Base-by-base conservation (phyloP, 2,888 invertebrate genomes). In the Nomada lathburiana region DNA sequence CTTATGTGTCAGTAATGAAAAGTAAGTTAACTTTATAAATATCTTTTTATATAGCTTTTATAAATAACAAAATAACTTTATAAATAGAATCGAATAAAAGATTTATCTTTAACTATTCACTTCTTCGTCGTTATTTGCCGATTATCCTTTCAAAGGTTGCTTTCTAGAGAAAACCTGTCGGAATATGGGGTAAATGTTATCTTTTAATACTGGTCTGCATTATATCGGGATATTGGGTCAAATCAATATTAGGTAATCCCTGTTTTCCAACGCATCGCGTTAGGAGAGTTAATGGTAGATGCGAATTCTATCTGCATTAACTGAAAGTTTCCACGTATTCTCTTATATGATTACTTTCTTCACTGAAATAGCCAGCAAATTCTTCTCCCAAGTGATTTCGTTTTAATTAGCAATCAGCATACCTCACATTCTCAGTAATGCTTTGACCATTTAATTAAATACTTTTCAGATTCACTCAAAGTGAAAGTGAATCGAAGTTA, bases 231-330 rank as follows among this genome's bases (percentile, higher is more conserved):
- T 70, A 70, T 70, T 60, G 47, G 70, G 59, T 70, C 70, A 70
- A 70, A 60, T 70, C 59, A 50, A 70, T 70, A 70, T 60, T 67
- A 69, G 69, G 13, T 47, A 70, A 70, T 50, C 47, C 47, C 59
- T 0, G 59, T 60, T 70, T 69, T 59, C 59, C 47, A 26, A n/a
- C 47, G 18, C 16, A 70, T 20, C 29, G 29, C 20, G 47, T 59
- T 47, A 11, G 20, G 29, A 29, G 9, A 42, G 18, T 59, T 57
- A 59, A 44, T 59, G 26, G 57, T 44, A 42, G 10, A 23, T 68
- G 23, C 23, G 44, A 69, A 44, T 57, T 57, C 13, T 26, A 26
- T 26, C 44, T n/a, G n/a, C n/a, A 57, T 0, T 5, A 26, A 16
- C 11, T 44, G 2, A 59, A 68, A 11, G 18, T 23, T 44, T 57